Evolutionary conservation across 2,797 vertebrate species (phyloP), one percentile per base, ranked within the genome.

Genomic region (Carapus acus): DNA sequence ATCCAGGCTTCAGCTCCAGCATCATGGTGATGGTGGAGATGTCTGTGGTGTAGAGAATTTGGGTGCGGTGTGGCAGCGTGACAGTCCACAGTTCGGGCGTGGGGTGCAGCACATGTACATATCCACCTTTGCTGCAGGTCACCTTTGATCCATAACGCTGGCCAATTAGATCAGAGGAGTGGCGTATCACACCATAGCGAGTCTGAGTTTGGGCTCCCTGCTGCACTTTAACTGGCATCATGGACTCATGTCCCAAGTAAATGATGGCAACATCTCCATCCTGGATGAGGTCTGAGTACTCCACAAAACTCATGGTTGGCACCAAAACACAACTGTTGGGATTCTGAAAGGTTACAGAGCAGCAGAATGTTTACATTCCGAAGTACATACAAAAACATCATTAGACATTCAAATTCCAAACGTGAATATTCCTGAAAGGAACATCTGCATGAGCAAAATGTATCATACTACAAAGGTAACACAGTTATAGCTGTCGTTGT

Each of bases 1-100:
- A 92, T 21, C 96, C 95, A 0, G 96, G 96, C 73, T 93, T 94
- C 57, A 99, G 88, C 67, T 99, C 96, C 74, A 98, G 78, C 94
- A 98, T 96, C 91, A 98, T 93, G 62, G 92, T 96, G 79, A 99
- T 91, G 62, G 91, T 86, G 51, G 96, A 91, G 39, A 99, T 98
- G 82, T 99, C 96, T 0, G 96, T 94, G 50, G 92, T 93, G 85
- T 99, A 99, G 14, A 99, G 91, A 72, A 99, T 99, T 79, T 99
- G 96, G 0, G 96, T 99, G 72, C 96, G 92, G 69, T 99, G 96
- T 0, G 94, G 94, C 67, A 99, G 88, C 62, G 89, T 91, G 64
- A 94, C 76, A 0, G 96, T 99, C 96, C 96, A 99, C 46, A 99
- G 85, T 66, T 99, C 96, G 0, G 94, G 92, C 0, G 96, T 99